Conservation (phyloP, 2,113 vertebrate genomes). For the Drymodes brunneopygia region DNA sequence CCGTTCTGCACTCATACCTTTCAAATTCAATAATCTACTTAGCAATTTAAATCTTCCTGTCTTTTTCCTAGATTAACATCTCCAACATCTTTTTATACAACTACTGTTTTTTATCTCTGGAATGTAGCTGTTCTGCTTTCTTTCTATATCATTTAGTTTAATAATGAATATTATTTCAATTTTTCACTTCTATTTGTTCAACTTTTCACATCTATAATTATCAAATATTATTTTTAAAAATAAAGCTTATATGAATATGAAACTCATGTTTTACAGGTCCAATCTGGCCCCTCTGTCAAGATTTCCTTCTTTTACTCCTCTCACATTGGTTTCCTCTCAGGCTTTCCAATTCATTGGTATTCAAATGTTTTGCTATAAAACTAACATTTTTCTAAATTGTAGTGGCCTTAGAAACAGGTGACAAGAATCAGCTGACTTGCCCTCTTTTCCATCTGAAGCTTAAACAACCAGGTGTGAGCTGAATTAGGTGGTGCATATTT, state of each 20-base stretch:
- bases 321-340: not conserved
- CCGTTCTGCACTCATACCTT: not conserved
- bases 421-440: not conserved
- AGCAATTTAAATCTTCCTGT: not conserved
- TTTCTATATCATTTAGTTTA: not conserved
- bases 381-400: not conserved
- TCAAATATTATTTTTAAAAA: not conserved
- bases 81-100: not conserved
- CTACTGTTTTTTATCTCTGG: not conserved
- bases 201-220: not conserved
- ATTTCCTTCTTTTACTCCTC: not conserved
- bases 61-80: not conserved
- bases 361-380: not conserved
- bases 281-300: not conserved
- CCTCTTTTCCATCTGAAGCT: not conserved
- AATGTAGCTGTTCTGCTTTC: not conserved
- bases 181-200: not conserved
- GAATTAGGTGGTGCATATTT: not conserved
- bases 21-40: not conserved
- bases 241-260: not conserved
- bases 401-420: not conserved
- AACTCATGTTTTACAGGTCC: not conserved
- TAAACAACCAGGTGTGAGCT: not conserved
- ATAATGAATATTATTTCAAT: not conserved
- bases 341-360: not conserved